These are phyloP conservation scores for Rhynchotus rufescens DNA, from an alignment of 2,797 vertebrate species.

Conservation along the genomic window DNA sequence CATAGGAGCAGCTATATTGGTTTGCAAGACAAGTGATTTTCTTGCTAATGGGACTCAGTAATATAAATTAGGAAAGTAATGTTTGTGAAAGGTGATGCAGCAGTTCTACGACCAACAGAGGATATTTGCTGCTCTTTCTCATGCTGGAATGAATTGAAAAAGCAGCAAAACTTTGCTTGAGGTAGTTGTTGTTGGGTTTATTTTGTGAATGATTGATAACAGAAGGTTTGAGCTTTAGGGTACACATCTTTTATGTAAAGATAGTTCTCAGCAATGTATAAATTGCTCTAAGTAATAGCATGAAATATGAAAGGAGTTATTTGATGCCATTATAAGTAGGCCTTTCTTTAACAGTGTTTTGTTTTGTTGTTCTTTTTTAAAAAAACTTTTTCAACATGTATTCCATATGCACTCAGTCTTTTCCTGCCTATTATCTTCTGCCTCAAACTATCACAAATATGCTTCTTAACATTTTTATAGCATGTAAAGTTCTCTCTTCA, in stretches of 20 bases:
- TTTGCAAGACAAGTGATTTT: neutral
- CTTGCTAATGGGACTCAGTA: neutral
- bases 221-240: slow-evolving; percentile 2
- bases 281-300: slow-evolving; percentile 42
- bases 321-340: slow-evolving; percentile 5
- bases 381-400: neutral
- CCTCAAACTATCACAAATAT: slow-evolving; percentile 31
- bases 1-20: neutral
- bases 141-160: slow-evolving; percentile 42
- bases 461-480: neutral
- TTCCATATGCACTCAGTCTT: slow-evolving; percentile 2
- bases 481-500: neutral
- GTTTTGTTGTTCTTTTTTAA: neutral
- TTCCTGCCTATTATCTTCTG: slow-evolving; percentile 23
- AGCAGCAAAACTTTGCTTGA: slow-evolving; percentile 2
- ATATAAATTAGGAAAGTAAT: neutral
- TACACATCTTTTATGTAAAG: slow-evolving; percentile 49
- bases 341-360: neutral
- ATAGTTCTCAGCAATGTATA: slow-evolving; percentile 11
- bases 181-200: slow-evolving; percentile 42
- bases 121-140: neutral
- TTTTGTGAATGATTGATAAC: slow-evolving; percentile 24
- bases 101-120: neutral
- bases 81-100: neutral
- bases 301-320: neutral